Conservation (phyloP, 2,797 vertebrate species). For the Liparis tanakae region DNA sequence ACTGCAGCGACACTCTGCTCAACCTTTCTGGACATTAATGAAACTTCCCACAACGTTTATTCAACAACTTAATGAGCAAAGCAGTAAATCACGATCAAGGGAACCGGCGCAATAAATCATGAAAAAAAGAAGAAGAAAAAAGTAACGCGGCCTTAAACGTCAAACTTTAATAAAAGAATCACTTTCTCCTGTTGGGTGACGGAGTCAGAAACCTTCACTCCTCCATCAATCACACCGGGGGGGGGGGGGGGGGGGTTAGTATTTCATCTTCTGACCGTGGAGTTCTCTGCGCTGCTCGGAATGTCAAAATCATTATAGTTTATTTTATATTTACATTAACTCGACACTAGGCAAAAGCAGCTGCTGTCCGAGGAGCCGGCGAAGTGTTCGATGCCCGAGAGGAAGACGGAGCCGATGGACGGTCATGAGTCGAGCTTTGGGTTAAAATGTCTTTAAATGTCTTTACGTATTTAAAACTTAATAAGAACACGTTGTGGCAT, state of each 20-base stretch:
- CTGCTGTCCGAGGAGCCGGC: too few species aligned
- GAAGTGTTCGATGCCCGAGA: too few species aligned
- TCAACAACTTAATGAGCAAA: conserved; percentile 65
- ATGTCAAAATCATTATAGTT: too few species aligned
- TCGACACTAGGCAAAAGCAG: too few species aligned
- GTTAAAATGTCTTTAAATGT: too few species aligned
- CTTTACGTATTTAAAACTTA: too few species aligned
- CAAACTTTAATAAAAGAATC: conserved; percentile 76
- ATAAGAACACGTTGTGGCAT: too few species aligned
- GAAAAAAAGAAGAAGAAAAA: conserved; percentile 75
- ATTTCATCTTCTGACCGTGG: conserved; percentile 61
- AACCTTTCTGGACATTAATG: conserved; percentile 64
- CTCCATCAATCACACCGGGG: conserved; percentile 69
- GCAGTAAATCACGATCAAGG: conserved; percentile 77
- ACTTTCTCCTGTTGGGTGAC: conserved; percentile 61
- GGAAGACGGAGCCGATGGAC: too few species aligned
- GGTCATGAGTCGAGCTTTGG: too few species aligned
- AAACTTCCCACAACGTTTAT: conserved; percentile 70
- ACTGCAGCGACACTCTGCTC: conserved; percentile 44
- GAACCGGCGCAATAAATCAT: conserved; percentile 77
- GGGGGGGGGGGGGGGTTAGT: conserved; percentile 19
- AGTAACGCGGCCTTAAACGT: conserved; percentile 75
- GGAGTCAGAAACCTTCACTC: conserved; percentile 77
- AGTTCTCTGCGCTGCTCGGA: conserved; percentile 18
- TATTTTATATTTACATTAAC: too few species aligned